A percentile compares a stretch with the other conserved stretches of the same genome.
Conservation (phyloP, 2,888 invertebrate species). For the Erebia epiphron region DNA sequence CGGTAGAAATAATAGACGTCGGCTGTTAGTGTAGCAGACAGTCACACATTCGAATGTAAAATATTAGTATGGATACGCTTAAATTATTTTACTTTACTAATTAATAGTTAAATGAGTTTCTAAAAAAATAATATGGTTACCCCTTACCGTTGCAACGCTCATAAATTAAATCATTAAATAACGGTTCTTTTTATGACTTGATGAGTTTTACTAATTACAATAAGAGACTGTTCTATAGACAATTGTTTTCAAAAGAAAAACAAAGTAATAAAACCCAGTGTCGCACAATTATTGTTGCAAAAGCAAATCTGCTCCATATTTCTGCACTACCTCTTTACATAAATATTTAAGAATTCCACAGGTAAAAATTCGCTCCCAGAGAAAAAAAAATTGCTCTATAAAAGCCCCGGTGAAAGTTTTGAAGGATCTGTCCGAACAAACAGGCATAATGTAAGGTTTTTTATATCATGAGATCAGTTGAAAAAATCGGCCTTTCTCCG, state of each 20-base stretch:
- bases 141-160: neutral
- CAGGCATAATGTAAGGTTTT: constrained; percentile 62
- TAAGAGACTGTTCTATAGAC: constrained; percentile 7
- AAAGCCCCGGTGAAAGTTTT: constrained; percentile 69
- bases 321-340: constrained; percentile 56
- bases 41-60: no score
- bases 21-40: no score
- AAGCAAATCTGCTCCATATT: constrained; percentile 51
- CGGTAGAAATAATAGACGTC: no score
- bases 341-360: constrained; percentile 32
- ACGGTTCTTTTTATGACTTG: constrained; percentile 26
- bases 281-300: constrained; percentile 26
- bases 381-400: constrained; percentile 47
- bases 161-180: constrained; percentile 18
- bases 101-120: no score
- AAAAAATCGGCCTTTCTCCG: constrained; percentile 62
- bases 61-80: no score
- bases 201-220: constrained; percentile 15
- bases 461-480: constrained; percentile 47
- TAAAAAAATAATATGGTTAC: neutral
- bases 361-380: constrained; percentile 51
- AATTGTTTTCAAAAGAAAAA: constrained; percentile 9
- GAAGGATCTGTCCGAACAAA: constrained; percentile 60
- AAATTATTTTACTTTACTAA: no score
- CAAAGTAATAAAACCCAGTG: constrained; percentile 23